Evolutionary conservation across 64 coral and sea anemone species (phyloP).

Genomic region (Actinia equina): DNA sequence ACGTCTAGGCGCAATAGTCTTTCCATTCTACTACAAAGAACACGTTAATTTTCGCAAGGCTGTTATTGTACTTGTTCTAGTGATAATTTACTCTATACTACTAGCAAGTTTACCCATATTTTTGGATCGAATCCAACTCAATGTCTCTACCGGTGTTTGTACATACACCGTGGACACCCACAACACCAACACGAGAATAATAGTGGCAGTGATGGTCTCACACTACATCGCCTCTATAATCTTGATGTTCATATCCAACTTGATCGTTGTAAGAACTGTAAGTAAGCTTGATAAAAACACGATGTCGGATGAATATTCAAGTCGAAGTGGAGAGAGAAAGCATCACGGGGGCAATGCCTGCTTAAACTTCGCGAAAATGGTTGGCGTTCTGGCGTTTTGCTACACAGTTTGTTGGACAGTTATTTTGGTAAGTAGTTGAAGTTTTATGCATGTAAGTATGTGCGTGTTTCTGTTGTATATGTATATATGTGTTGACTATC

Average conservation of each 20-base stretch:
- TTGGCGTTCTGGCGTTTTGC: slow-evolving; percentile 69
- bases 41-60: slow-evolving; percentile 71
- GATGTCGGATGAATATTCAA: slow-evolving; percentile 68
- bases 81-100: slow-evolving; percentile 49
- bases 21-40: slow-evolving; percentile 90
- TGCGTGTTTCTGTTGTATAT: too few relatives aligned
- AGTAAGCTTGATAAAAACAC: slow-evolving; percentile 71
- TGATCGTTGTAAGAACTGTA: slow-evolving; percentile 69
- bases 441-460: not conserved
- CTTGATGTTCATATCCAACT: slow-evolving; percentile 73
- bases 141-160: slow-evolving; percentile 77
- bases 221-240: slow-evolving; percentile 62
- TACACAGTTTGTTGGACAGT: slow-evolving; percentile 84
- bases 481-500: not conserved
- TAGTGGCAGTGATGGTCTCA: slow-evolving; percentile 63
- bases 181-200: slow-evolving; percentile 64
- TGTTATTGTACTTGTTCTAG: slow-evolving; percentile 28
- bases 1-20: slow-evolving; percentile 70
- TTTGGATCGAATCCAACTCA: slow-evolving; percentile 54
- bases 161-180: slow-evolving; percentile 51
- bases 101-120: slow-evolving; percentile 56
- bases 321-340: slow-evolving; percentile 32
- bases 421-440: slow-evolving; percentile 71
- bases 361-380: slow-evolving; percentile 94
- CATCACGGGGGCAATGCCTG: slow-evolving; percentile 41